phyloP scores from a whole-genome alignment of 2,797 vertebrate genomes.

The Avahi laniger region DNA sequence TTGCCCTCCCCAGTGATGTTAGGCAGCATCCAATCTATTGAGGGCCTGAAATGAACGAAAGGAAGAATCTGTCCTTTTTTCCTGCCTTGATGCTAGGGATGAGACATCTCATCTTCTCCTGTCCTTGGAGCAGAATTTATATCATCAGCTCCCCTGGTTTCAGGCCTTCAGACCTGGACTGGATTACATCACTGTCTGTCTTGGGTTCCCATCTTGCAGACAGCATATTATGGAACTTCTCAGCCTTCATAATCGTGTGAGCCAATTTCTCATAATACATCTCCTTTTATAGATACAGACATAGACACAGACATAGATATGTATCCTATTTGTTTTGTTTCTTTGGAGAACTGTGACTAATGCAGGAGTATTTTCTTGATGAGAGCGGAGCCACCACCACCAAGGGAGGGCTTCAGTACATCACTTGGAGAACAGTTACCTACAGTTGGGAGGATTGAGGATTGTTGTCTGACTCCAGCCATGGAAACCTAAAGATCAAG shows the following conservation, averaged over 20 bases:
- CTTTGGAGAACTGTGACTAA: background rate
- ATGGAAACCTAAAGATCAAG: background rate
- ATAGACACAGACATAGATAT: background rate
- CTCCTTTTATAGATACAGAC: background rate
- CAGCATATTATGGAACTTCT: background rate
- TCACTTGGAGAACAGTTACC: background rate
- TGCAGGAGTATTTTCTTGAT: background rate
- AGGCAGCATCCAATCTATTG: background rate
- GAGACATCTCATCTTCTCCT: background rate
- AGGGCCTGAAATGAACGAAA: background rate
- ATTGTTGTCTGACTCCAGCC: background rate
- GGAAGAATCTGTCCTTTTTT: background rate
- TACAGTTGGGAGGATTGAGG: no score
- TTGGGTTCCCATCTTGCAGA: background rate
- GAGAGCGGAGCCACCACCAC: background rate
- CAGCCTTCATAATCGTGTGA: background rate
- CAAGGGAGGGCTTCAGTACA: background rate
- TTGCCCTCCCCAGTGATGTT: background rate
- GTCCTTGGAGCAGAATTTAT: background rate
- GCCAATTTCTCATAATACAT: background rate
- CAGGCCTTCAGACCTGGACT: background rate
- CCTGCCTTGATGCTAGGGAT: background rate
- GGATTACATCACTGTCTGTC: background rate
- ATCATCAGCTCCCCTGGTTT: background rate
- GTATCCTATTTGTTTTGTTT: background rate